Evolutionary conservation across 2,888 invertebrate species (phyloP).

Genomic region (Andrena camellia): DNA sequence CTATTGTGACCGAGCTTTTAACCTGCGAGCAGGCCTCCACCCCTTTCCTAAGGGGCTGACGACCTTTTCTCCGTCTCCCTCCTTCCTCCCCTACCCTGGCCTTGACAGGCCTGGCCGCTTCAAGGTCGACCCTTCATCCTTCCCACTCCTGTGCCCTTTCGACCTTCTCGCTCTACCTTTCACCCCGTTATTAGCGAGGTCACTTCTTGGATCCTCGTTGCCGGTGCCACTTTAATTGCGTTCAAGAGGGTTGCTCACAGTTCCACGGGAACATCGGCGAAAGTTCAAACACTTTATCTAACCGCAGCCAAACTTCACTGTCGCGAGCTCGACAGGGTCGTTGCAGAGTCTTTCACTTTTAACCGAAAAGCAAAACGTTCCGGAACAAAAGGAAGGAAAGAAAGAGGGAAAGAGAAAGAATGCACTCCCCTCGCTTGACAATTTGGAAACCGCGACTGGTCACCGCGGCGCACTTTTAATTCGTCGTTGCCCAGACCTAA

Average conservation of each 20-base stretch:
- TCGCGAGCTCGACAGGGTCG: neutral
- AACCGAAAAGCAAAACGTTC: neutral
- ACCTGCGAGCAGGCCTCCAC: conserved; percentile 75
- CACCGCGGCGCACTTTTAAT: neutral
- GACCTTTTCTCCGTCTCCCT: conserved; percentile 61
- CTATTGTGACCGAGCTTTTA: conserved; percentile 81
- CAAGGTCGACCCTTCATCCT: conserved; percentile 70
- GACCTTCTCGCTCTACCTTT: neutral
- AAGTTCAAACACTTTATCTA: neutral
- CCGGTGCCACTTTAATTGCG: neutral
- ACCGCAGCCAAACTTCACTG: neutral
- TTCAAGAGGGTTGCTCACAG: neutral
- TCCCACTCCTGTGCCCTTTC: conserved; percentile 19
- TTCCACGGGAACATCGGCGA: neutral
- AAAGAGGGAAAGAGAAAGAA: neutral
- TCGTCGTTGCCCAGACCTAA: neutral
- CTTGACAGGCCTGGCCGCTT: conserved; percentile 55
- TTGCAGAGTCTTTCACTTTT: neutral
- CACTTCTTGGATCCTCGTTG: neutral
- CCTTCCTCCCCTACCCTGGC: conserved; percentile 14
- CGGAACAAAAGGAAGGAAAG: neutral
- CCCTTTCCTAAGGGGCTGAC: conserved; percentile 72
- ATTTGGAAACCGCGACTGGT: neutral
- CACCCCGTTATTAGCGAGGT: too few species aligned
- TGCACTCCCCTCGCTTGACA: neutral